Conservation (phyloP, 2,113 vertebrate species). For the Rhagologus leucostigma region DNA sequence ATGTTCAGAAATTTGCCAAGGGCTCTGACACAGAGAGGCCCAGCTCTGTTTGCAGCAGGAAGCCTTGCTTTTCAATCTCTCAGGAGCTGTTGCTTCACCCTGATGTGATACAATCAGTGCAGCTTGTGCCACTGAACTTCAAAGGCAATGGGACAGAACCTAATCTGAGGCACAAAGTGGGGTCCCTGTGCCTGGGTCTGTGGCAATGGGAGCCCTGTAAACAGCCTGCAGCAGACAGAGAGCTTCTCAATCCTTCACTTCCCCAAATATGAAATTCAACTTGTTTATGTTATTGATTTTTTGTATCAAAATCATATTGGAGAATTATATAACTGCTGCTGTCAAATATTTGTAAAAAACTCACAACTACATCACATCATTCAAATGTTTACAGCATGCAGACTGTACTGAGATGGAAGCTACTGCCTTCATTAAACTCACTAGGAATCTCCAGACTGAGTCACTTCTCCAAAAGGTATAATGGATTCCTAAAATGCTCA, state of each 20-base stretch:
- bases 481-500: slow-evolving; percentile 38
- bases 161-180: background rate
- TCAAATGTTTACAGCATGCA: background rate
- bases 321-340: slow-evolving; percentile 14
- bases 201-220: rapidly evolving
- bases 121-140: rapidly evolving
- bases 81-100: background rate
- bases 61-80: background rate
- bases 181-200: background rate
- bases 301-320: background rate
- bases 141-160: background rate
- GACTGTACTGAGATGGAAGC: background rate
- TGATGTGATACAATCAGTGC: too few relatives aligned
- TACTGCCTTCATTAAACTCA: slow-evolving; percentile 13
- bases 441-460: slow-evolving; percentile 44
- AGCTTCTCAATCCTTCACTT: background rate
- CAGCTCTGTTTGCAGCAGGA: background rate
- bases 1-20: background rate
- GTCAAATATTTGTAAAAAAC: slow-evolving; percentile 4
- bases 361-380: slow-evolving; percentile 9
- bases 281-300: background rate
- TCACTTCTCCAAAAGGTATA: slow-evolving; percentile 43
- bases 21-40: background rate
- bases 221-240: background rate
- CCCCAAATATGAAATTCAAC: background rate